Evolutionary conservation across 2,888 invertebrate species (phyloP), one percentile per base, ranked within the genome.

Genomic region (Ornithoptera priamus): DNA sequence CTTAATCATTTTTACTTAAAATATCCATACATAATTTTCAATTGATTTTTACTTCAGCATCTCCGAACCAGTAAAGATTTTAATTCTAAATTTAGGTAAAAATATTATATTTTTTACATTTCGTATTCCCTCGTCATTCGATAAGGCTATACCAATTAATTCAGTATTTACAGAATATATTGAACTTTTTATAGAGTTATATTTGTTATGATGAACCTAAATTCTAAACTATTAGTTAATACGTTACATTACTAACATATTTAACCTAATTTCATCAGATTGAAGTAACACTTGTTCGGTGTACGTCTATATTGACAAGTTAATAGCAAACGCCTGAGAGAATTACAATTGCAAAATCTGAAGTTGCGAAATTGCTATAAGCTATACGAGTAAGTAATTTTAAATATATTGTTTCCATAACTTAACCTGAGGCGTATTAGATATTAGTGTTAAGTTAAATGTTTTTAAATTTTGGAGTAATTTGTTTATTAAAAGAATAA

Each of bases 261-360:
- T 53, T 46, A 46, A 53, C 53, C 18, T 53, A 1, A 12, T 60
- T 60, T 60, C 60, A 18, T 18, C 18, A 36, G 53, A 30, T 42
- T 24, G 22, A 63, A 24, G 24, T 63, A 24, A 24, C 17, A 12
- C 46, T 56, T 36, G 64, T 65, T 65, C 4, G 4, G 2, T 46
- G 15, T 46, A 15, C 46, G 46, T 46, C 15, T 46, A 46, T 22
- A 59, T 50, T 63, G 67, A 63, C 64, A 67, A 22, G 59, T 56
- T 70, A 67, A 70, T 60, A 60, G 46, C 42, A 30, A 67, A 70
- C 70, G 67, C 70, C 70, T 70, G 60, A 60, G 63, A 63, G 39
- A 67, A 64, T 70, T 12, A 42, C 67, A 60, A 8, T 67, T 56
- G 63, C 67, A 67, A 70, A 70, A 64, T 67, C 4, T 46, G 6